phyloP scores from a whole-genome alignment of 2,113 vertebrate species.

The Austrofundulus limnaeus region DNA sequence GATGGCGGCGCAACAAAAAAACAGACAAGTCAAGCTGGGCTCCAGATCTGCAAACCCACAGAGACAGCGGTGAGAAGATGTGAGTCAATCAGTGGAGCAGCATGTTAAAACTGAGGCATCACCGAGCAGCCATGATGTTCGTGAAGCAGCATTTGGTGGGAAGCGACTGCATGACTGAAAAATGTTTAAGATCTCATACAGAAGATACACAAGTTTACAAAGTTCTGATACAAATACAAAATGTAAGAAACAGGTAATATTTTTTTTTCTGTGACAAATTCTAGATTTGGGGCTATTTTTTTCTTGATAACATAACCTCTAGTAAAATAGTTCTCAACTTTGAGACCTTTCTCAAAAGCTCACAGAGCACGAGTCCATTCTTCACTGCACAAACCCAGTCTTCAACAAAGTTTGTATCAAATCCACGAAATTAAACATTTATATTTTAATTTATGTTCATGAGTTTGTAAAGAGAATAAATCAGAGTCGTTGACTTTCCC shows the following conservation, averaged over 20 bases:
- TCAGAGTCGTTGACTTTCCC: too few species aligned
- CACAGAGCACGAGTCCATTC: too few species aligned
- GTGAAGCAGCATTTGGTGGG: conserved; percentile 46
- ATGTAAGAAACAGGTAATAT: neutral
- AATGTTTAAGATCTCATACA: conserved; percentile 15
- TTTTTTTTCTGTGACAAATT: neutral
- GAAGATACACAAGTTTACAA: neutral
- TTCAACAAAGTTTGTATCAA: too few species aligned
- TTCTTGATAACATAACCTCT: neutral
- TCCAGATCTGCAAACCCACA: conserved; percentile 27
- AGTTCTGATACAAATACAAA: neutral
- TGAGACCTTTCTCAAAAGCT: too few species aligned
- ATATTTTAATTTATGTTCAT: too few species aligned
- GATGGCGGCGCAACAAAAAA: conserved; percentile 40
- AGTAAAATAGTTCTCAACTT: too few species aligned
- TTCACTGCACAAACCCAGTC: too few species aligned
- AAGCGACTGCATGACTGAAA: conserved; percentile 52
- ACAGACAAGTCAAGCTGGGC: conserved; percentile 34
- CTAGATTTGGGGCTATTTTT: neutral
- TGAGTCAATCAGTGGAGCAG: conserved; percentile 44
- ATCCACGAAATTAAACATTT: too few species aligned
- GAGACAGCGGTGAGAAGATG: conserved; percentile 36
- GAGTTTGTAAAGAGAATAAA: neutral
- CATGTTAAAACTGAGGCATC: conserved; percentile 47
- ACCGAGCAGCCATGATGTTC: conserved; percentile 62